Base-by-base conservation (phyloP, 2,797 vertebrate species). In the Kryptolebias ocellatus region DNA sequence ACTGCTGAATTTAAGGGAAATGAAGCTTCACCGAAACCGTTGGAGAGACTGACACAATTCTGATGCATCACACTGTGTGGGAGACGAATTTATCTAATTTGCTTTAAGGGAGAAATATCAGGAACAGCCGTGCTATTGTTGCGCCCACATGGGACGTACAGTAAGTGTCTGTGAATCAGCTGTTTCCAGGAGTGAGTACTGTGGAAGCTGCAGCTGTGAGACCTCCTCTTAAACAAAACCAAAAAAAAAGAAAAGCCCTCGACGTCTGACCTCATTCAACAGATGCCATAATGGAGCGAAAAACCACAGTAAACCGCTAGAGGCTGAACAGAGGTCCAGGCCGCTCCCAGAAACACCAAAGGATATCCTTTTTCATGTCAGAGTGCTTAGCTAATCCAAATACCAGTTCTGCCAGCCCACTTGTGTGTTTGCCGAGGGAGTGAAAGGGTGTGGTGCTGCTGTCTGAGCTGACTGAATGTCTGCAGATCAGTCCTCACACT, bases 401-500 rank as follows among this genome's bases (percentile, higher is more conserved):
- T 85, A 88, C 86, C 88, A 91, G 87, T 87, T 87, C 50, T 50
- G 74, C 86, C 62, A 76, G 83, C 59, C 72, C 57, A 54, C 64
- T 80, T 63, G 78, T 83, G 74, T 78, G 76, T 53, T 80, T 28
- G 51, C 4, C 2, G 52, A 76, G 70, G 65, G 72, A 78, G 70
- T 1, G 1, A 56, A 28, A 79, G 88, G 88, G 87, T 60, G 84
- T 83, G 86, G 79, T 46, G 52, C 67, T 46, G 18, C 64, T 60
- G 67, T 60, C 47, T 72, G 71, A 79, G 66, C 62, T 70, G 53
- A 39, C 37, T 39, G 55, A 65, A 4, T 49, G 59, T 67, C 63
- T 71, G 44, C 42, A 59, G 76, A 64, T 70, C 0, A 31, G 61
- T 82, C 72, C 69, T 67, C 72, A 63, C 67, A 71, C 31, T 73